Evolutionary conservation across 2,888 invertebrate genomes (phyloP).

Genomic region (Liopterus haemorrhoidalis): DNA sequence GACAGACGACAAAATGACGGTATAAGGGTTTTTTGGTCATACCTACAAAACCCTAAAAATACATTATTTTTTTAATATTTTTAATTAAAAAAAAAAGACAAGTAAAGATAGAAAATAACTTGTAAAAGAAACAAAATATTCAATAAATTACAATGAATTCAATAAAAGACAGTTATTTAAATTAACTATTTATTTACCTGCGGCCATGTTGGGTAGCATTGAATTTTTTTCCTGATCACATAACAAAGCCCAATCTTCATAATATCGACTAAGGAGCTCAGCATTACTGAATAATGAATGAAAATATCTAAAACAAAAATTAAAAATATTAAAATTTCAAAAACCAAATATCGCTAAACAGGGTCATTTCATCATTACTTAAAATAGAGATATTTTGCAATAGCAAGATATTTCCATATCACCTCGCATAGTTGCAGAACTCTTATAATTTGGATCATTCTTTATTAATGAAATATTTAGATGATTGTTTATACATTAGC

Average conservation of each 20-base stretch:
- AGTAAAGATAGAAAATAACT: no score
- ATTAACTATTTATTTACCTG: conserved; percentile 53
- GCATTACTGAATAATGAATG: conserved; percentile 67
- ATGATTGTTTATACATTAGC: no score
- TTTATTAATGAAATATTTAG: no score
- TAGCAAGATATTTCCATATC: no score
- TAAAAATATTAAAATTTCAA: conserved; percentile 8
- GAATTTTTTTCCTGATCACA: conserved; percentile 72
- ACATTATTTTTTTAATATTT: conserved; percentile 1
- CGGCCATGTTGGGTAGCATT: conserved; percentile 77
- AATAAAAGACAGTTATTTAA: conserved; percentile 6
- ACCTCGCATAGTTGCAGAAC: no score
- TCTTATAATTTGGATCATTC: no score
- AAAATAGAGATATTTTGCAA: no score
- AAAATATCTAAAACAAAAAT: conserved; percentile 53
- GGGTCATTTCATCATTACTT: neutral
- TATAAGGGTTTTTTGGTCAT: no score
- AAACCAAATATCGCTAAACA: neutral
- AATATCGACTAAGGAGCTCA: conserved; percentile 59
- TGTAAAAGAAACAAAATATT: conserved; percentile 14
- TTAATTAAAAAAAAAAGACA: no score
- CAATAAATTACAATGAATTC: neutral
- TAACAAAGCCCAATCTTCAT: conserved; percentile 81
- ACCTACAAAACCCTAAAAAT: no score
- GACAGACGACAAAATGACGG: no score